phyloP scores from a whole-genome alignment of 2,888 invertebrate species.

The Xanthorhoe spadicearia region DNA sequence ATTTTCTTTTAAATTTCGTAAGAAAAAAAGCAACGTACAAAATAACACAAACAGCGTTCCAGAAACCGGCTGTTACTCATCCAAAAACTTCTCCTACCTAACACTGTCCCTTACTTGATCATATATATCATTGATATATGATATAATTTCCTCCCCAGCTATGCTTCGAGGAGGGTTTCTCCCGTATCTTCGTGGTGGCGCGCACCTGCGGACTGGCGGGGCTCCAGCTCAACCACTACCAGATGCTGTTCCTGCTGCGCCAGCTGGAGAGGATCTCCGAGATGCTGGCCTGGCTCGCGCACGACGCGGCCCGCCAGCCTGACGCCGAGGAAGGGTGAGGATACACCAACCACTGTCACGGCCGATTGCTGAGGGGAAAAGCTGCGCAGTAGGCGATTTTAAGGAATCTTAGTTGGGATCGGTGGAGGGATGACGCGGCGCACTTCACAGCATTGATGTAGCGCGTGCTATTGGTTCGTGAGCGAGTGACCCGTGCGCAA shows the following conservation, averaged over 20 bases:
- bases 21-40: neutral
- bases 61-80: too few species aligned
- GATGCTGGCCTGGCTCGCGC: conserved; percentile 90
- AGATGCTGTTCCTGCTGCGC: conserved; percentile 94
- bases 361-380: too few species aligned
- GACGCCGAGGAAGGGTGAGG: conserved; percentile 70
- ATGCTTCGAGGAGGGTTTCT: conserved; percentile 77
- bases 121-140: too few species aligned
- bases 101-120: neutral
- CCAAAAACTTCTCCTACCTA: too few species aligned
- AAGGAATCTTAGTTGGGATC: too few species aligned
- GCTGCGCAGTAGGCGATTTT: too few species aligned
- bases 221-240: conserved; percentile 96
- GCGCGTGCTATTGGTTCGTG: too few species aligned
- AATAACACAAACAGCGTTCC: too few species aligned
- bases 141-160: conserved; percentile 50
- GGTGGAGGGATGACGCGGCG: too few species aligned
- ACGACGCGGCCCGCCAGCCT: conserved; percentile 90
- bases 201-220: conserved; percentile 94
- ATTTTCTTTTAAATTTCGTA: too few species aligned
- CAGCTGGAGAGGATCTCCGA: conserved; percentile 92
- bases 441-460: too few species aligned
- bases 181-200: conserved; percentile 91
- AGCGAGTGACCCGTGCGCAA: too few species aligned
- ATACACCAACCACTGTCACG: neutral